Percentiles rank a stretch among this genome's conserved stretches.
phyloP scores from a whole-genome alignment of 2,113 vertebrate genomes.

The Muntiacus reevesi region DNA sequence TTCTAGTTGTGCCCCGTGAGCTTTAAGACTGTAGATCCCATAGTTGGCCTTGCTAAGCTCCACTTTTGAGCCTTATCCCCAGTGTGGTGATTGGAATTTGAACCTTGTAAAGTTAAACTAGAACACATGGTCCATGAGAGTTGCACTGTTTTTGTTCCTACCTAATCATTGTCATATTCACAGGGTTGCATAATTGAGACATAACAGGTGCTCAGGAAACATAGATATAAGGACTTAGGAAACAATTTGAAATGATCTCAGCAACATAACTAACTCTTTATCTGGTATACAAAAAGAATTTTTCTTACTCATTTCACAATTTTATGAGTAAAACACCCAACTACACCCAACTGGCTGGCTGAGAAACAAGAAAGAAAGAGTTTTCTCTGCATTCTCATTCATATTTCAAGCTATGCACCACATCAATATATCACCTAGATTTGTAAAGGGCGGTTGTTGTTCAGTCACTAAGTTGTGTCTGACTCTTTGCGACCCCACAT shows the following conservation, averaged over 20 bases:
- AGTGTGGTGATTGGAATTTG: no score
- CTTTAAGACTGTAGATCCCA: neutral
- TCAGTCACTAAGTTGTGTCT: neutral
- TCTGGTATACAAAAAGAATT: neutral
- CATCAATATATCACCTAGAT: neutral
- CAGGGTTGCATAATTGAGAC: neutral
- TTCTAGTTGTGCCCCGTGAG: neutral
- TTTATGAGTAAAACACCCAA: neutral
- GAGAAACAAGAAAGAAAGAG: neutral
- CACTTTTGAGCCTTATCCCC: neutral
- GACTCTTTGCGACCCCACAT: neutral
- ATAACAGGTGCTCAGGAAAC: neutral
- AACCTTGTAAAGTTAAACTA: neutral
- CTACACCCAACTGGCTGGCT: neutral
- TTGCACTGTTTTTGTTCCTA: neutral
- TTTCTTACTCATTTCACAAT: neutral
- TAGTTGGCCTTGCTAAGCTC: no score
- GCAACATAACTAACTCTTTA: neutral
- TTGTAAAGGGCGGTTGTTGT: neutral
- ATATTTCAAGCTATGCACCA: neutral
- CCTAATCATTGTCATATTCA: neutral
- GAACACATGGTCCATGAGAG: neutral
- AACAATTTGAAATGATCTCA: neutral
- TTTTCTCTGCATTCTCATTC: neutral
- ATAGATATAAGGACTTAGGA: neutral